These are phyloP conservation scores for Nyctibius grandis DNA, from an alignment of 2,797 vertebrate genomes.

Conservation along the genomic window DNA sequence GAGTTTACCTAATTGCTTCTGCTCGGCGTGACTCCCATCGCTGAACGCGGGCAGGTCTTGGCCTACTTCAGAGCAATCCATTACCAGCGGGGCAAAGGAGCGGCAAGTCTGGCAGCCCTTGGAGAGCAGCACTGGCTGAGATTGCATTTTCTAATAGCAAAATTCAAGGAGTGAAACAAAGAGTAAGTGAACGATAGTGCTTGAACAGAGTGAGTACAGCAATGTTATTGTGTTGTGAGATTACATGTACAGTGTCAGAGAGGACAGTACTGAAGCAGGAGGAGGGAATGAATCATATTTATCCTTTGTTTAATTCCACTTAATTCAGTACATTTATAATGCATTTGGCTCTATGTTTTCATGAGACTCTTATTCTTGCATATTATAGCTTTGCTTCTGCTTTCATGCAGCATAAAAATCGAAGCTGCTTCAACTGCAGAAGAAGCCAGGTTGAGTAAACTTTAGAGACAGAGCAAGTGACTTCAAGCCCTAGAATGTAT, in stretches of 20 bases:
- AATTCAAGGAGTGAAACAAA: neutral
- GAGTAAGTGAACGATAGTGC: neutral
- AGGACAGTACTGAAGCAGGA: neutral
- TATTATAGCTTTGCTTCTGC: neutral
- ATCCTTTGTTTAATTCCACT: slow-evolving; percentile 22
- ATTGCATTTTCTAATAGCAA: neutral
- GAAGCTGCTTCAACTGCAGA: neutral
- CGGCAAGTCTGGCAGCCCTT: neutral
- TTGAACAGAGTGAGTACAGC: neutral
- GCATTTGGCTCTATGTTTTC: neutral
- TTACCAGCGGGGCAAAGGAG: neutral
- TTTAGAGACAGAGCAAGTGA: neutral
- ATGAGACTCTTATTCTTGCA: neutral
- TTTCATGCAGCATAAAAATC: neutral
- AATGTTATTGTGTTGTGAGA: neutral
- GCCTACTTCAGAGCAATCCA: neutral
- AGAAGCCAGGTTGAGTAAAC: neutral
- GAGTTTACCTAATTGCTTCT: neutral
- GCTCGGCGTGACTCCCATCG: neutral
- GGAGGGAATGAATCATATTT: neutral
- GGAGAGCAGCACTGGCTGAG: neutral
- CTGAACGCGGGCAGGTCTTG: neutral
- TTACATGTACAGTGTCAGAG: neutral
- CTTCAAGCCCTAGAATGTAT: neutral
- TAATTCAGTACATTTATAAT: neutral